A percentile compares a stretch with the other conserved stretches of the same genome.
Conservation (phyloP, 2,888 invertebrate species). For the Onchidella celtica region DNA sequence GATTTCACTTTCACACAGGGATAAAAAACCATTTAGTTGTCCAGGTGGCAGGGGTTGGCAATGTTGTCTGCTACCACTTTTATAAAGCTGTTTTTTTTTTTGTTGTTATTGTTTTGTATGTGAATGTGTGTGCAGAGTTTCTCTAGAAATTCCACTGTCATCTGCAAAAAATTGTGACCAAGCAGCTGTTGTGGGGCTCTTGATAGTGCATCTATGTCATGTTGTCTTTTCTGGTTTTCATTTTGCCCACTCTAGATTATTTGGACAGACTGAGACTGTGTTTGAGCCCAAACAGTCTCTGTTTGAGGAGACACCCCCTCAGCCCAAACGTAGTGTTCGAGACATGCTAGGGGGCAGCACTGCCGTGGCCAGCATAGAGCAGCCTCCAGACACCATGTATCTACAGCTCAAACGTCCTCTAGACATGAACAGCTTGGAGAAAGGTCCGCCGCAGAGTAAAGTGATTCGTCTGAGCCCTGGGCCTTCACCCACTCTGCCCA, state of each 20-base stretch:
- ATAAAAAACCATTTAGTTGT: too few species aligned
- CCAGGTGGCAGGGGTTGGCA: too few species aligned
- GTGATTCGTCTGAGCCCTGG: conserved; percentile 40
- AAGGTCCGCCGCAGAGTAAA: conserved; percentile 69
- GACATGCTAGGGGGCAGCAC: conserved; percentile 69
- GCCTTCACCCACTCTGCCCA: neutral
- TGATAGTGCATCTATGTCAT: too few species aligned
- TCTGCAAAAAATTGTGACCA: too few species aligned
- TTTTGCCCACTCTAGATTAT: conserved; percentile 58
- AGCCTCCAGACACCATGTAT: conserved; percentile 63
- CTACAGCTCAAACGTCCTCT: conserved; percentile 69
- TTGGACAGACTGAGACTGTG: conserved; percentile 70
- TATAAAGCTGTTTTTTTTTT: too few species aligned
- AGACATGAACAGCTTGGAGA: conserved; percentile 73
- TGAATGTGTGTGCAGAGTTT: too few species aligned
- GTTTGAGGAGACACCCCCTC: conserved; percentile 60
- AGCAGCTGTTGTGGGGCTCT: too few species aligned
- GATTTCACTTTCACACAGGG: too few species aligned
- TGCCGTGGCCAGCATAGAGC: conserved; percentile 66
- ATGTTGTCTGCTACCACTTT: too few species aligned
- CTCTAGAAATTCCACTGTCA: too few species aligned
- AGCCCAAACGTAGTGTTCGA: conserved; percentile 58
- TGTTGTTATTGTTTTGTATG: too few species aligned
- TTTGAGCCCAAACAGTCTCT: conserved; percentile 66
- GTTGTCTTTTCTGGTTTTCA: too few species aligned